A percentile compares a stretch with the other conserved stretches of the same genome.
Conservation (phyloP, 2,113 vertebrate genomes). For the Corythoichthys haematopterus region DNA sequence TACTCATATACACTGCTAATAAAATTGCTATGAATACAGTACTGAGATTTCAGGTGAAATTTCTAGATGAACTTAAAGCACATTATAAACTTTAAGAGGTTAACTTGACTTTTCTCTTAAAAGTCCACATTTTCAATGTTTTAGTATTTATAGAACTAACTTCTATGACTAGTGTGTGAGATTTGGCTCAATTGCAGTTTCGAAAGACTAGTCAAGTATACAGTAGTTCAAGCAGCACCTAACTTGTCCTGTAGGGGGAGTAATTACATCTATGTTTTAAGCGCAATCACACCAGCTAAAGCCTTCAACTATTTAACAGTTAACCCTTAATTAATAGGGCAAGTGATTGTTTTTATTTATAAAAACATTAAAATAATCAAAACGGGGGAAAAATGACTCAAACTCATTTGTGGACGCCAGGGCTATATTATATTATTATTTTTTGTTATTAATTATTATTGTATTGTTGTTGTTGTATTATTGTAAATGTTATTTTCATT, state of each 20-base stretch:
- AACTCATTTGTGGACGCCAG: no score
- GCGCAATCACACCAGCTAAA: not conserved
- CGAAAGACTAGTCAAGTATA: not conserved
- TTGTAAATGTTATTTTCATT: no score
- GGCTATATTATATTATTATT: no score
- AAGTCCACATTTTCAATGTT: not conserved
- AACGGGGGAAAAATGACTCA: no score
- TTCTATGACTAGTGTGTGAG: not conserved
- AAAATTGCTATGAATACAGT: no score
- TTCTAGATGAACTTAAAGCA: not conserved
- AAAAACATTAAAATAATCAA: no score
- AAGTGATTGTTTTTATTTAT: no score
- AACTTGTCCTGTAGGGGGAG: conserved; percentile 43
- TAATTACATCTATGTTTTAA: not conserved
- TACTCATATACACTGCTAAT: not conserved
- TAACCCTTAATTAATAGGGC: no score
- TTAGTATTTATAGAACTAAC: not conserved
- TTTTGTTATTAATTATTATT: no score
- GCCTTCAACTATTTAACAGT: no score
- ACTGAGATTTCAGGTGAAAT: not conserved
- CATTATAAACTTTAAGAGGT: not conserved
- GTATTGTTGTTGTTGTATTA: no score
- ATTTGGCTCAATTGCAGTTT: not conserved
- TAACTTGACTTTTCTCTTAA: not conserved
- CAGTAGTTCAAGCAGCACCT: conserved; percentile 2